These are phyloP conservation scores for Upupa epops DNA, from an alignment of 2,113 vertebrate genomes.

Conservation along the genomic window DNA sequence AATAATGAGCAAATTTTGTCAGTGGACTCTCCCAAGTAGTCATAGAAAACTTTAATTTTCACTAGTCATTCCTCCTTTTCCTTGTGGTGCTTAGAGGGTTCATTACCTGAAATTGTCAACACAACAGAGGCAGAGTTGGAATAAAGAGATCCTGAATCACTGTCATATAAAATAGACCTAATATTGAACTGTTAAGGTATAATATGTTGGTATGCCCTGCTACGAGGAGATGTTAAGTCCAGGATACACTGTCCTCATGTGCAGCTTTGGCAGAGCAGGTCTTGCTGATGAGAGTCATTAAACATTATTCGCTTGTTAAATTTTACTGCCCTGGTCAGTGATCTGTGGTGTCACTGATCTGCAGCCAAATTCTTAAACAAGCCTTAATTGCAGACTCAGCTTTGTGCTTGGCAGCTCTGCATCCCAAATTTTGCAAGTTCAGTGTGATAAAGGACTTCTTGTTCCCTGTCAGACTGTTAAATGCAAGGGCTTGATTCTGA, in stretches of 20 bases:
- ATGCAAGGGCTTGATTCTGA: not conserved
- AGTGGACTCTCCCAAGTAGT: not conserved
- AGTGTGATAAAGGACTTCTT: not conserved
- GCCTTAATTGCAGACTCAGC: not conserved
- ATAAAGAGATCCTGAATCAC: not conserved
- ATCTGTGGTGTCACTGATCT: not conserved
- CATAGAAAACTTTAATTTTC: not conserved
- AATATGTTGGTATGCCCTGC: not conserved
- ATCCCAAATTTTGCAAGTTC: conserved; percentile 4
- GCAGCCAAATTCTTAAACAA: not conserved
- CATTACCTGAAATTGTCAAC: not conserved
- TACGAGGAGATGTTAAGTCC: not conserved
- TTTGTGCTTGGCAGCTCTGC: not conserved
- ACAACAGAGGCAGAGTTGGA: not conserved
- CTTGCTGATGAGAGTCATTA: not conserved
- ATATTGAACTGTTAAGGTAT: not conserved
- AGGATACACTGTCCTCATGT: not conserved
- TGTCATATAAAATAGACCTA: not conserved
- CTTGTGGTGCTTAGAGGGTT: not conserved
- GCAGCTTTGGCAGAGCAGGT: not conserved
- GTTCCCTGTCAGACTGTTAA: not conserved
- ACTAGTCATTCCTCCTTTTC: not conserved
- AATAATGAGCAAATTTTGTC: not conserved
- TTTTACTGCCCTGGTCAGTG: not conserved
- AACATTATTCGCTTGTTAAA: conserved; percentile 29